Percentiles rank a stretch among this genome's conserved stretches.
Evolutionary conservation across 2,888 invertebrate species (phyloP).

Genomic region (Hymenopus coronatus): DNA sequence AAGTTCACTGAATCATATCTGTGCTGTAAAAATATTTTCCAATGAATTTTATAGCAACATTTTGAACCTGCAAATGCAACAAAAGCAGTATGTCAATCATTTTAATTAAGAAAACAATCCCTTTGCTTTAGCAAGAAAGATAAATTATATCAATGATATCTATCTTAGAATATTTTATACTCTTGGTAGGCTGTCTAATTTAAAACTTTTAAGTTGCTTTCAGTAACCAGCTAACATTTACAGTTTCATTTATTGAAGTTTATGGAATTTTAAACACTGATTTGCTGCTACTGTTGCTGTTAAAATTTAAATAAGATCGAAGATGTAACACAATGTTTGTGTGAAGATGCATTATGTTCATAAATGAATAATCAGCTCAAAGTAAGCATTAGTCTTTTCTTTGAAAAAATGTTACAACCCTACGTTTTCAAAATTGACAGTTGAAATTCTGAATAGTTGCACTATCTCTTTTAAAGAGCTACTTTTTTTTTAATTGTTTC

Average conservation of each 20-base stretch:
- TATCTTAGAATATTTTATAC: neutral
- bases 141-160: neutral
- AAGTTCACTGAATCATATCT: neutral
- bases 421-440: neutral
- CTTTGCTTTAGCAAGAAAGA: neutral
- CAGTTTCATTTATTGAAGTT: neutral
- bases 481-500: no score
- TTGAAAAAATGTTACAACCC: neutral
- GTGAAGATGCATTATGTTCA: neutral
- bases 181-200: neutral
- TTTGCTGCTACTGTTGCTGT: neutral
- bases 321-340: neutral
- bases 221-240: neutral
- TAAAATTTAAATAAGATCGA: neutral
- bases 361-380: neutral
- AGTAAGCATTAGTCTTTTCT: neutral
- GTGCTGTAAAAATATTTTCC: neutral
- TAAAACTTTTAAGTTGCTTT: neutral
- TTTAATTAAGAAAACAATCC: neutral
- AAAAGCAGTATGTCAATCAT: neutral
- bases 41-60: neutral
- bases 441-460: neutral
- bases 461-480: neutral
- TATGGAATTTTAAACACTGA: neutral
- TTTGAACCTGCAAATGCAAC: neutral